Conservation (phyloP, 2,888 invertebrate species). For the Chalcis sispes region DNA sequence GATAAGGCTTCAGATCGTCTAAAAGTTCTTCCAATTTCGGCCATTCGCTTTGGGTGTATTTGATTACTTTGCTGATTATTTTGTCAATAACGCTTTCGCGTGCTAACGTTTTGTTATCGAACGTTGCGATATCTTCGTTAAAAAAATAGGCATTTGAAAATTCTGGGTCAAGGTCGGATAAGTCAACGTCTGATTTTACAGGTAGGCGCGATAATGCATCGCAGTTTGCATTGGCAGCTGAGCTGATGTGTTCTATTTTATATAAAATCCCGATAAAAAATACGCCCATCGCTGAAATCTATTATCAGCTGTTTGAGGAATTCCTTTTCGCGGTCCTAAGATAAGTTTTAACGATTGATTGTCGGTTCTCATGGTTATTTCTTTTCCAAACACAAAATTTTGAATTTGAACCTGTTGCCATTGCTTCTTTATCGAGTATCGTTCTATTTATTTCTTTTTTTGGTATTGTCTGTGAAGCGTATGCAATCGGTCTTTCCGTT, state of each 20-base stretch:
- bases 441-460: conserved; percentile 48
- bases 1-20: conserved; percentile 1
- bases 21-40: conserved; percentile 30
- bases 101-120: no score
- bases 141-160: neutral
- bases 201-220: conserved; percentile 27
- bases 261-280: conserved; percentile 28
- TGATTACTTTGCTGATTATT: no score
- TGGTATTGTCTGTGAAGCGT: conserved; percentile 49
- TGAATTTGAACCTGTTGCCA: conserved; percentile 20
- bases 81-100: conserved; percentile 14
- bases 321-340: conserved; percentile 59
- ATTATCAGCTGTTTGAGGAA: conserved; percentile 60
- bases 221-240: conserved; percentile 25
- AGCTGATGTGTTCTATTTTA: conserved; percentile 40
- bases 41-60: no score
- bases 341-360: conserved; percentile 68
- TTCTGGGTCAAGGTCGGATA: neutral
- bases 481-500: conserved; percentile 55
- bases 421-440: conserved; percentile 56
- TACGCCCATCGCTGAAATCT: conserved; percentile 63
- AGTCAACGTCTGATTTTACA: no score
- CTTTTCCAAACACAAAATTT: conserved; percentile 47
- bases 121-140: no score
- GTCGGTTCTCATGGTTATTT: conserved; percentile 66